Conservation (phyloP, 2,113 vertebrate species). For the Condylura cristata region DNA sequence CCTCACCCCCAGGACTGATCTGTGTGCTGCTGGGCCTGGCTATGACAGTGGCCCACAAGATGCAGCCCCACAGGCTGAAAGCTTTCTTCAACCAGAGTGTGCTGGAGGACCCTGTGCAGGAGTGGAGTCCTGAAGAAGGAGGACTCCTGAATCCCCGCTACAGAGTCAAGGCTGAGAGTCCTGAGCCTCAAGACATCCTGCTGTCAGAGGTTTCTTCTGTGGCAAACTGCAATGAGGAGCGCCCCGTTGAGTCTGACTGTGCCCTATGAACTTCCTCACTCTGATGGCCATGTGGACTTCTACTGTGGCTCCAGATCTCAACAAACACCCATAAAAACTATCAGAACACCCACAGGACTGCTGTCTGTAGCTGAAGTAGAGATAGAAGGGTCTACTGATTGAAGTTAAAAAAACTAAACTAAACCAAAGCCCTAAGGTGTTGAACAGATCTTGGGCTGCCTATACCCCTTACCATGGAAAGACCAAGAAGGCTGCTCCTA, state of each 20-base stretch:
- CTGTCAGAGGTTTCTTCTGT: conserved; percentile 46
- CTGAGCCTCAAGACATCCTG: conserved; percentile 24
- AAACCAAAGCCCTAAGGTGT: neutral
- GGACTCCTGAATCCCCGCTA: conserved; percentile 62
- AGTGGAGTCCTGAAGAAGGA: conserved; percentile 66
- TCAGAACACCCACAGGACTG: neutral
- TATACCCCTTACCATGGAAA: neutral
- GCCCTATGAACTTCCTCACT: neutral
- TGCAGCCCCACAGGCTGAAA: conserved; percentile 89
- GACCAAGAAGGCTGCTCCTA: neutral
- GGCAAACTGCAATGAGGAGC: neutral
- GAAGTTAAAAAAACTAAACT: neutral
- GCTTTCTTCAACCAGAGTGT: conserved; percentile 87
- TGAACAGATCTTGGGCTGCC: neutral
- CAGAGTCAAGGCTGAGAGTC: neutral
- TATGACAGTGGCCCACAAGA: conserved; percentile 83
- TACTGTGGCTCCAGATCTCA: neutral
- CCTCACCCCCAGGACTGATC: conserved; percentile 85
- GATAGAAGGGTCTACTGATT: neutral
- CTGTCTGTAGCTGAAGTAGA: neutral
- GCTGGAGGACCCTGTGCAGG: conserved; percentile 67
- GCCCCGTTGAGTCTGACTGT: conserved; percentile 18
- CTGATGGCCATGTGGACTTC: neutral
- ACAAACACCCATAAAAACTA: neutral
- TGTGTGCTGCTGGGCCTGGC: conserved; percentile 88